Evolutionary conservation across 2,797 vertebrate genomes (phyloP).

Genomic region (Periparus ater): DNA sequence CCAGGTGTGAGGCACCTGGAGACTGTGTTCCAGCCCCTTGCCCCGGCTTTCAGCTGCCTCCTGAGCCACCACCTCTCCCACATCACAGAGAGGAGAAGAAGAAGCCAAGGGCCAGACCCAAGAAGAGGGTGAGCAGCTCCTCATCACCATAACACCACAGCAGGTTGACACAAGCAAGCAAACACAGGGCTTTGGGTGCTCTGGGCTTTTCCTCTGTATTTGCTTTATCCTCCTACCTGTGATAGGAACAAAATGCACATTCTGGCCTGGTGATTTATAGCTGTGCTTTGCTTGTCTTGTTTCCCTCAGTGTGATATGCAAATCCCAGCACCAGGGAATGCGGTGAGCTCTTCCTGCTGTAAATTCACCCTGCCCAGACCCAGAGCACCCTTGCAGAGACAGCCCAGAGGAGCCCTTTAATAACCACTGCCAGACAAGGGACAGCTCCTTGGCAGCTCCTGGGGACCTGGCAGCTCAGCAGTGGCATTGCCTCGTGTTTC

Average conservation of each 20-base stretch:
- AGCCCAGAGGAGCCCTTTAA: not conserved
- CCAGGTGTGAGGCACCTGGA: not conserved
- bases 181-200: not conserved
- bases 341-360: not conserved
- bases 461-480: fast-evolving
- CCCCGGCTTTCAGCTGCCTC: fast-evolving
- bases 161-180: not conserved
- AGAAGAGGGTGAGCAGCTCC: not conserved
- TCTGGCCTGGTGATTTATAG: not conserved
- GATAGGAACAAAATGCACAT: not conserved
- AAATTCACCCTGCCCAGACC: not conserved
- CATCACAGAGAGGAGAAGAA: not conserved
- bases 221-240: not conserved
- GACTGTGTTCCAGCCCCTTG: fast-evolving
- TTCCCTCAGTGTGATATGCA: not conserved
- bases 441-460: not conserved
- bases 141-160: fast-evolving
- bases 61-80: not conserved
- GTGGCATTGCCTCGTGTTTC: fast-evolving
- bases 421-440: not conserved
- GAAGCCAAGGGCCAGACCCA: not conserved
- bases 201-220: not conserved
- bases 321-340: not conserved
- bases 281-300: not conserved
- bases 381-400: not conserved